Evolutionary conservation across 2,113 vertebrate genomes (phyloP), one percentile per base, ranked within the genome.

Genomic region (Gadus macrocephalus): DNA sequence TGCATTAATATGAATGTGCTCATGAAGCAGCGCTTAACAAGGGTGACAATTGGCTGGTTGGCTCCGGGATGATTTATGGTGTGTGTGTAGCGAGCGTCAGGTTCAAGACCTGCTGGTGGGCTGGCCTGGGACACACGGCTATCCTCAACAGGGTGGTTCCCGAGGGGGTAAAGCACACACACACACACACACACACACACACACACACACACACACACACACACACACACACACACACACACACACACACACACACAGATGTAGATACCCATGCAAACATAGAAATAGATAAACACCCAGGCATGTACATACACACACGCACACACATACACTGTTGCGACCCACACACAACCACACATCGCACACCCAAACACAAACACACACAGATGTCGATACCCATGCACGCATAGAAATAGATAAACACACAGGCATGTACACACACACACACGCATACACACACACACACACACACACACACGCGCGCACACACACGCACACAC

Each of bases 1-100:
- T 77, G 77, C 83, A 81, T 90, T 88, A 81, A 84, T 84, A 78
- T 80, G 77, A 86, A 85, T 76, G 76, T 78, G 79, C 75, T 82
- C 64, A 70, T 86, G 84, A 87, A 88, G 62, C 76, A 85, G 81
- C 83, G 77, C 78, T 80, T 78, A 78, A 78, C 85, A 83, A 77
- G 22, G 66, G 67, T 31, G 66, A 75, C 73, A 83, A 87, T 79
- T 85, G 85, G 16, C 58, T 20, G 58, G 58, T 1, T 20, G 7
- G 7, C 16, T 3, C 2, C 12, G 0, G 53, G 53, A 3, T 14
- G 12, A 16, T 58, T 9, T 58, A 14, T 58, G 55, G 55, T 58
- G 55, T 58, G 55, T 58, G 55, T 58, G 55, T 58, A n/a, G n/a
- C n/a, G n/a, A n/a, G 55, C 5, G 7, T 58, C 27, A 16, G 55